Evolutionary conservation across 1,140 invertebrate genomes (phyloP), one percentile per base, ranked within the genome.

Genomic region (Eueides isabella): DNA sequence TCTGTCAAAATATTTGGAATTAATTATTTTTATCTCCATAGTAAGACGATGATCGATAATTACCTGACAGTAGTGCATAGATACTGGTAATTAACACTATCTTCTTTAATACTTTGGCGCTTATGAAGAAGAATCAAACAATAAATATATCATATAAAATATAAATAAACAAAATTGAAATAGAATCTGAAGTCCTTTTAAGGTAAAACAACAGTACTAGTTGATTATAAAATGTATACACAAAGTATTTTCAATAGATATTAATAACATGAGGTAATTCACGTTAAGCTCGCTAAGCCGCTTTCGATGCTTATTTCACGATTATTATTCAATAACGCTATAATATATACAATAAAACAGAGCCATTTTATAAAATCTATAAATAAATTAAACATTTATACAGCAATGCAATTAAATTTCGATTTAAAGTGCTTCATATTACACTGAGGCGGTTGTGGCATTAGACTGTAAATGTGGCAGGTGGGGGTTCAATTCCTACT

Each of bases 221-320:
- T 55, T 26, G 11, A 1, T 26, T 23, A 55, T 55, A 11, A 55
- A 55, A 55, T n/a, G 23, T 55, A 55, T 55, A 26, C 23, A 55
- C 6, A 55, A 11, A 55, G 7, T 55, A 55, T 55, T 55, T 55
- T 26, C 23, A 55, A 55, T n/a, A n/a, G n/a, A n/a, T 55, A 55
- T 55, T 4, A 55, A 55, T 26, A 55, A 55, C 48, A 55, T 1
- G 48, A 55, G 48, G 48, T 55, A 55, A 55, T 55, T 26, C 48
- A 55, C 48, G 9, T 26, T 55, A 55, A 55, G 9, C 48, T 3
- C 48, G 1, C 23, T 55, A 55, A 55, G 48, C 41, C 41, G 41
- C 48, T 55, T 55, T 26, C 26, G 26, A 55, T 55, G 23, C 48
- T n/a, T 55, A 55, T 55, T 55, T 26, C 48, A 26, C 11, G 19